Percentiles rank a stretch among this genome's conserved stretches.
These are phyloP conservation scores for Caretta caretta DNA, from an alignment of 2,113 vertebrate genomes.

Conservation along the genomic window DNA sequence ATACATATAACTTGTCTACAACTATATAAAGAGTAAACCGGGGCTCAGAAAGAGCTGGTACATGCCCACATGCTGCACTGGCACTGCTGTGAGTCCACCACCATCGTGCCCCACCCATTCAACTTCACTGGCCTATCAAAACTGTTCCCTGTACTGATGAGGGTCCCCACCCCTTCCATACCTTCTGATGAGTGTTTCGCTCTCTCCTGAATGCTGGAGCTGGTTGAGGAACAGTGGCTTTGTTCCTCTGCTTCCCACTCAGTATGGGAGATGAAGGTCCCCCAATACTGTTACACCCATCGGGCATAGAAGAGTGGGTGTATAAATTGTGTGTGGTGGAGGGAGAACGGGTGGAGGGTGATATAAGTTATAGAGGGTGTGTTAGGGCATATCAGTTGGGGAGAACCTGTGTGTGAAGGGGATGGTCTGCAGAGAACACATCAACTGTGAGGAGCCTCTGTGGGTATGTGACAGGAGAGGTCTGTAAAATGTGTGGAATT, in stretches of 20 bases:
- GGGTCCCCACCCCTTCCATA: background rate
- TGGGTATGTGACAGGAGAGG: too few species aligned
- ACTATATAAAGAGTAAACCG: background rate
- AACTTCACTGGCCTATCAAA: background rate
- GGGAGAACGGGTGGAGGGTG: background rate
- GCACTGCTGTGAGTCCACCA: background rate
- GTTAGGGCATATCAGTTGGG: background rate
- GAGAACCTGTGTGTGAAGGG: background rate
- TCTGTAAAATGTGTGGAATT: too few species aligned
- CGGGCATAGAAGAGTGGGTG: background rate
- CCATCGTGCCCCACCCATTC: background rate
- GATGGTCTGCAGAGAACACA: background rate
- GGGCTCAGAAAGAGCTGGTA: background rate
- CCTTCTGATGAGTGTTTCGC: background rate
- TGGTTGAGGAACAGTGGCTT: background rate
- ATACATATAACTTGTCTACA: background rate
- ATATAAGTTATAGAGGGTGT: background rate
- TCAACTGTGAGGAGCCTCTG: background rate
- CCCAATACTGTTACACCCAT: too few species aligned
- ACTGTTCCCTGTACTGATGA: background rate
- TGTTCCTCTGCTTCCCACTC: background rate
- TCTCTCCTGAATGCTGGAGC: background rate
- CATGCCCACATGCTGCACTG: background rate
- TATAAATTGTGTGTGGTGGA: background rate
- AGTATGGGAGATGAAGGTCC: background rate